Base-by-base conservation (phyloP, 2,797 vertebrate species). In the Mionectes olivaceus region DNA sequence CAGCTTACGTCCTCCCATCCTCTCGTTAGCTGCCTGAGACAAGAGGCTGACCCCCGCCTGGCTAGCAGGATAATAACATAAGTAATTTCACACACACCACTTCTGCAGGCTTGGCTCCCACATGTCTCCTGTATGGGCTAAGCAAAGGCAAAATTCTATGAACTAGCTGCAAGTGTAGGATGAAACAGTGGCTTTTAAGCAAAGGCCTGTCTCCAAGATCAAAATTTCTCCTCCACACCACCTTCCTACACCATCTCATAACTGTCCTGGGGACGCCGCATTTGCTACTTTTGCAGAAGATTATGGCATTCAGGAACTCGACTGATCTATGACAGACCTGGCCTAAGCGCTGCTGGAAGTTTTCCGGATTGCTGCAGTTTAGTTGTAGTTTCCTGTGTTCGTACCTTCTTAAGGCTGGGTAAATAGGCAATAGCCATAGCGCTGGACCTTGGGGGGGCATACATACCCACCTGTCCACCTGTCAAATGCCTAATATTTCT, bases 401-500 rank as follows among this genome's bases (percentile, higher is more conserved):
- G 32, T 47, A 16, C 8, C 53, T 55, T 61, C 43, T 19, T 11
- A 24, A 47, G 27, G 13, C 43, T 41, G 32, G 8, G 21, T 28
- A 78, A 81, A 37, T 3, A 9, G 25, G 35, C 21, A 19, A 52
- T 7, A 23, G 32, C 18, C 11, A 9, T 4, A 70, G 53, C 23
- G n/a, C 19, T 64, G 61, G 27, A 18, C 73, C 61, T 77, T 52
- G 28, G 13, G 28, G 13, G 81, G 53, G 47, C 41, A 37, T 24
- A 21, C 6, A 6, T 55, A 39, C 13, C 50, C 27, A 52, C 49
- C 47, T 27, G n/a, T 21, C 24, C 24, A 59, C 19, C 9, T 33
- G 4, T 11, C 1, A 0, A n/a, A 43, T 50, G 19, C 7, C 43
- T 74, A 4, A 1, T 47, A 19, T 0, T 27, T 74, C 10, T 57